These are phyloP conservation scores for Sabellastarte sp. DNA, from an alignment of 2,888 invertebrate species.

Conservation along the genomic window DNA sequence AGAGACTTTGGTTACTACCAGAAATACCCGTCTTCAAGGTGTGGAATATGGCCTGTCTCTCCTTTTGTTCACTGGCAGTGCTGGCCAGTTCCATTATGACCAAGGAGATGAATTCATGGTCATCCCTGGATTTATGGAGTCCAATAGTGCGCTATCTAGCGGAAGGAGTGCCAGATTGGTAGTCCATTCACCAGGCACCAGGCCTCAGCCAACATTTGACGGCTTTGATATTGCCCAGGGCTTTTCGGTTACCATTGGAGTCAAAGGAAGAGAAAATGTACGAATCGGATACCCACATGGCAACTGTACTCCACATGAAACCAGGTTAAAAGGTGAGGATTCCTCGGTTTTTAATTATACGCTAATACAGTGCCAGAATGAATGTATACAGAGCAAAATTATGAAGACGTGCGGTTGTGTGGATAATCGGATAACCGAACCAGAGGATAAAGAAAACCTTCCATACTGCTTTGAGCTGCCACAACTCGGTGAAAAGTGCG, in stretches of 20 bases:
- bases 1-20: constrained; percentile 14
- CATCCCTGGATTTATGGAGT: constrained; percentile 25
- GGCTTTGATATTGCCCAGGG: constrained; percentile 33
- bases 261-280: constrained; percentile 32
- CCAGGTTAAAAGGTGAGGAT: not conserved
- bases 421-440: constrained; percentile 25
- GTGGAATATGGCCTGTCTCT: constrained; percentile 33
- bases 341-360: constrained; percentile 29
- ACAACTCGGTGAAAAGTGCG: not conserved
- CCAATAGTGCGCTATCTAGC: constrained; percentile 30
- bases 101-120: not conserved
- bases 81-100: not conserved
- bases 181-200: constrained; percentile 31
- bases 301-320: constrained; percentile 27
- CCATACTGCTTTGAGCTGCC: constrained; percentile 6
- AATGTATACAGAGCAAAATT: constrained; percentile 31
- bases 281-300: constrained; percentile 31
- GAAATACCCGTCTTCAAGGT: constrained; percentile 28
- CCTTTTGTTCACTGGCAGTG: constrained; percentile 30
- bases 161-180: constrained; percentile 32
- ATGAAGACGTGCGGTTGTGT: constrained; percentile 29
- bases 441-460: not conserved
- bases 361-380: constrained; percentile 32
- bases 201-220: constrained; percentile 29
- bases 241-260: constrained; percentile 31